These are phyloP conservation scores for Sylvicola fuscatus DNA, from an alignment of 2,888 invertebrate genomes.

Conservation along the genomic window DNA sequence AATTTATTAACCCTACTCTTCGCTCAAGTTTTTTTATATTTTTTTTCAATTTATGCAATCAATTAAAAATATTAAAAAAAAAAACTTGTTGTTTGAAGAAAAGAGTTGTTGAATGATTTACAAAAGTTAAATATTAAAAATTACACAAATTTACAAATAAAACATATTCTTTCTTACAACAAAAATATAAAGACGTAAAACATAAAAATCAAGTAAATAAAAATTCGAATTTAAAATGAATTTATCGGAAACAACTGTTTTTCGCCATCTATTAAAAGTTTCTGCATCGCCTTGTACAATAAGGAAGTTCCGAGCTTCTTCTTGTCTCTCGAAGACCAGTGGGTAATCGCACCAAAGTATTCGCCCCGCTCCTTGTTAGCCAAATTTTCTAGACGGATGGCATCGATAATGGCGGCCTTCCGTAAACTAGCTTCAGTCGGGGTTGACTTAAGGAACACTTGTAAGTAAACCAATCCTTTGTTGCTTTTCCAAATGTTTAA, in stretches of 20 bases:
- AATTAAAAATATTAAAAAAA: no score
- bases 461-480: constrained; percentile 73
- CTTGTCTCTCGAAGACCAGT: constrained; percentile 51
- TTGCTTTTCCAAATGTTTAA: constrained; percentile 70
- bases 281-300: constrained; percentile 60
- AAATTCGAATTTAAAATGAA: constrained; percentile 23
- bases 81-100: no score
- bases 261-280: constrained; percentile 75
- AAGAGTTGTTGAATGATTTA: no score
- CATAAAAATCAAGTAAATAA: no score
- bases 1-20: no score
- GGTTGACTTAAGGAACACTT: constrained; percentile 76
- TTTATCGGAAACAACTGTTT: constrained; percentile 64
- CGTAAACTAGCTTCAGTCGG: constrained; percentile 84
- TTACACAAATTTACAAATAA: no score
- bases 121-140: no score
- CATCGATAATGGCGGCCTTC: constrained; percentile 89
- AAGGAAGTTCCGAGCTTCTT: constrained; percentile 57
- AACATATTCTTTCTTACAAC: no score
- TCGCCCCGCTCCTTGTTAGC: constrained; percentile 63
- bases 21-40: no score
- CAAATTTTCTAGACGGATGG: constrained; percentile 52
- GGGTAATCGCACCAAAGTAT: constrained; percentile 57
- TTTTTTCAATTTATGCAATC: no score
- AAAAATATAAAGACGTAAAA: no score